Evolutionary conservation across 2,113 vertebrate species (phyloP), one percentile per base, ranked within the genome.

Genomic region (Pandion haliaetus): DNA sequence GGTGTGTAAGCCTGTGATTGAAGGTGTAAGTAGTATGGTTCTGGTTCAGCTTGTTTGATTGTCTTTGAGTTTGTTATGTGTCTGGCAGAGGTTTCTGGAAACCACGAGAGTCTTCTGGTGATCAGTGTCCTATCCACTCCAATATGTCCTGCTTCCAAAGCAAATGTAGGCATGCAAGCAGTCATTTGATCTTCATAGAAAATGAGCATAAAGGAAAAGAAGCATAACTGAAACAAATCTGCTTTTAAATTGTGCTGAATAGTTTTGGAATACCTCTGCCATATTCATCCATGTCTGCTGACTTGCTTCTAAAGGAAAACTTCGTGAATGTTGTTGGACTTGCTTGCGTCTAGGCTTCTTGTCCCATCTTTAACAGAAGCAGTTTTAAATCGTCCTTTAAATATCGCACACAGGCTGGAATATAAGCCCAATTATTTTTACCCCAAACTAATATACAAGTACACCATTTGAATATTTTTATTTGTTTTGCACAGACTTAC

Each of bases 361-460:
- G 34, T 65, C 6, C 32, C 19, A 23, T 73, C 40, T 62, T 86
- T 76, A 67, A 44, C 16, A 72, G 36, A 72, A 58, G 3, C 17
- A 44, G 6, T 42, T 95, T 47, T 28, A 80, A 65, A 77, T 47
- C 18, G 9, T 45, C 34, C 12, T 91, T 82, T 17, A 28, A 24
- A 31, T 4, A 32, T 29, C 29, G 32, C 1, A 8, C 0, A 0
- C 12, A 52, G 63, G 8, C 10, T 67, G 65, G 23, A n/a, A 85
- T 9, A 42, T 36, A 10, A 0, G 47, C 49, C 3, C 19, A 55
- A n/a, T 4, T 52, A 14, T 71, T 85, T 74, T 82, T 62, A 47
- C 26, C 10, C 6, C 29, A 71, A 94, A 14, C 14, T 28, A 49
- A 59, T 52, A 19, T 9, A 61, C 8, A 77, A 49, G 57, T 59